Percentiles rank a stretch among this genome's conserved stretches.
Evolutionary conservation across 2,113 vertebrate species (phyloP).

Genomic region (Calcarius ornatus): DNA sequence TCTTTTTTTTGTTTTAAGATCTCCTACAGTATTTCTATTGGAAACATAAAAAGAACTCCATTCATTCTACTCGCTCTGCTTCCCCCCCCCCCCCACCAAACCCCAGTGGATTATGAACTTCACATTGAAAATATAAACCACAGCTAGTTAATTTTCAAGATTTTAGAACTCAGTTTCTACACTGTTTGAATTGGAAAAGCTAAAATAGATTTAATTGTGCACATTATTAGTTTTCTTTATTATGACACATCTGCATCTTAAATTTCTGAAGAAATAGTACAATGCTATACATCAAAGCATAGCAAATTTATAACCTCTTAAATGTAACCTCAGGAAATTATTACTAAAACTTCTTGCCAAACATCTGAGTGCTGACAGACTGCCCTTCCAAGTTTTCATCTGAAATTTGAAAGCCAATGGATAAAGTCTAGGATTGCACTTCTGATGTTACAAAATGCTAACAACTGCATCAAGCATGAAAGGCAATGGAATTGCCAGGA

Average conservation of each 20-base stretch:
- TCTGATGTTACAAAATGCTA: slow-evolving; percentile 28
- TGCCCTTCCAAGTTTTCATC: slow-evolving; percentile 39
- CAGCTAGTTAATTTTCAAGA: not conserved
- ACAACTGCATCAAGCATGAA: slow-evolving; percentile 24
- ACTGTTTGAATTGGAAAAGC: not conserved
- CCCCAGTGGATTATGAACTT: not conserved
- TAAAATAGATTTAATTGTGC: not conserved
- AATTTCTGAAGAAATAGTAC: slow-evolving; percentile 28
- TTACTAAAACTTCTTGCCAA: slow-evolving; percentile 39
- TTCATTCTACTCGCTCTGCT: not conserved
- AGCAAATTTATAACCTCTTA: slow-evolving; percentile 45
- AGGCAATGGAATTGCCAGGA: not conserved
- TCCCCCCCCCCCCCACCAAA: accelerated
- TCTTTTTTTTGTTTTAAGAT: not conserved
- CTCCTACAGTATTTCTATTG: not conserved
- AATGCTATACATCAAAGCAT: slow-evolving; percentile 42
- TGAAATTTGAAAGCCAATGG: not conserved
- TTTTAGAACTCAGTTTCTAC: not conserved
- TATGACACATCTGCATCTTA: not conserved
- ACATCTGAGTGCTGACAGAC: slow-evolving; percentile 38
- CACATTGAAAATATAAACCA: not conserved
- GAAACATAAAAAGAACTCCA: not conserved
- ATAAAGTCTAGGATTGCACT: slow-evolving; percentile 33
- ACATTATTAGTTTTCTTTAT: not conserved
- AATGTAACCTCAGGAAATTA: slow-evolving; percentile 50